Evolutionary conservation across 1,140 invertebrate genomes (phyloP).

Genomic region (Delia radicum): DNA sequence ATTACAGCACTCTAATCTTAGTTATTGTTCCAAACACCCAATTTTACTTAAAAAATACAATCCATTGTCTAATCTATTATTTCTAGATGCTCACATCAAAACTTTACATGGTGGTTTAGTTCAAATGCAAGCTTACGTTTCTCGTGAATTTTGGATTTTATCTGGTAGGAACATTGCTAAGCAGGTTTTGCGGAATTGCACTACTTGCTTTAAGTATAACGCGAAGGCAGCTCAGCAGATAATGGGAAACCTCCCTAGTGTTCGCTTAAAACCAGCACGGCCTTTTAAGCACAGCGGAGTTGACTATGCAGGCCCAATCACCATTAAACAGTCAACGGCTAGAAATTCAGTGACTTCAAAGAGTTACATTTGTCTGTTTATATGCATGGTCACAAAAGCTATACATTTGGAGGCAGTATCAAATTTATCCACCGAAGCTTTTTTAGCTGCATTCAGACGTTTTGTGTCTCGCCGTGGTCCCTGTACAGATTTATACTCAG

Average conservation of each 20-base stretch:
- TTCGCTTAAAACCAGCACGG: not conserved
- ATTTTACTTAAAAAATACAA: slow-evolving; percentile 7
- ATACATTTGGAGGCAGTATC: not conserved
- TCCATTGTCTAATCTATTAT: slow-evolving; percentile 1
- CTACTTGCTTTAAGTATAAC: not conserved
- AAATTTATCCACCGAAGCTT: not conserved
- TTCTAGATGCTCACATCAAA: not conserved
- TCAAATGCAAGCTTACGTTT: not conserved
- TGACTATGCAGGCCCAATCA: slow-evolving; percentile 4
- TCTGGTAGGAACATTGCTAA: not conserved
- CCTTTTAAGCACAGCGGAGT: not conserved
- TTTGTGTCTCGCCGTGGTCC: not conserved
- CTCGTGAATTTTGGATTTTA: not conserved
- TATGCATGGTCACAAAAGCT: not conserved
- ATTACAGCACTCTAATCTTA: not conserved
- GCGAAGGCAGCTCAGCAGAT: not conserved
- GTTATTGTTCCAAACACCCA: not conserved
- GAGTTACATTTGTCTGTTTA: slow-evolving; percentile 30
- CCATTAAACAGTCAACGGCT: slow-evolving; percentile 28
- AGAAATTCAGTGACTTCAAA: slow-evolving; percentile 29
- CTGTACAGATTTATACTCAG: slow-evolving; percentile 38
- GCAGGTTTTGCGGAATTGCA: not conserved
- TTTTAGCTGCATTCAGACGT: slow-evolving; percentile 8
- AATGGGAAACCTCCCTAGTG: not conserved
- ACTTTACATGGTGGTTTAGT: not conserved